These are phyloP conservation scores for Leucophenga maculata DNA, from an alignment of 2,888 invertebrate genomes.

Conservation along the genomic window DNA sequence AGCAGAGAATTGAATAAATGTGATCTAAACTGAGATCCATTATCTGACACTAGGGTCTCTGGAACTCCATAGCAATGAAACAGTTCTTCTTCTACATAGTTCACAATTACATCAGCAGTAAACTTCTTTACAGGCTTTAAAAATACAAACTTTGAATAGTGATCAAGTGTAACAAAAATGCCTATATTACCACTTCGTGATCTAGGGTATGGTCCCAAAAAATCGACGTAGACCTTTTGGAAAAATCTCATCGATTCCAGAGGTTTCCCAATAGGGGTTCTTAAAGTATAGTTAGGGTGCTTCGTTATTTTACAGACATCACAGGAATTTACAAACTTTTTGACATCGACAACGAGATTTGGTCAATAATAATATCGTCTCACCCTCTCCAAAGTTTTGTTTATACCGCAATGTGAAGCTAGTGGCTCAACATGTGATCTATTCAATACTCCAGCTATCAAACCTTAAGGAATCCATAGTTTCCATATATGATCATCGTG, in stretches of 20 bases:
- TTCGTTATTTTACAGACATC: background rate
- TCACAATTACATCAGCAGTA: background rate
- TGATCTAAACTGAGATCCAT: background rate
- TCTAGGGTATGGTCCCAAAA: background rate
- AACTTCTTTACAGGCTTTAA: background rate
- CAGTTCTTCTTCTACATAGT: background rate
- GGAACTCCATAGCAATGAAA: background rate
- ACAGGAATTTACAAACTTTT: background rate
- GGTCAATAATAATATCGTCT: slow-evolving; percentile 9
- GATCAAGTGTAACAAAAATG: too few species aligned
- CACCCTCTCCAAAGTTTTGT: background rate
- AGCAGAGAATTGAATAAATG: background rate
- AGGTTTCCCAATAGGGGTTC: too few species aligned
- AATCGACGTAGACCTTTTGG: background rate
- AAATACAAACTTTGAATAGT: too few species aligned
- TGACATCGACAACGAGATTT: background rate
- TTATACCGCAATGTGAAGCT: slow-evolving; percentile 17
- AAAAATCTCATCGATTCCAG: background rate
- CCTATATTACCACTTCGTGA: background rate
- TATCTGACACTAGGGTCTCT: background rate
- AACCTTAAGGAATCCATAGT: slow-evolving; percentile 21
- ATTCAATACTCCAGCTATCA: background rate
- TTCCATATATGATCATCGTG: slow-evolving; percentile 31
- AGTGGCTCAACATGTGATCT: slow-evolving; percentile 16
- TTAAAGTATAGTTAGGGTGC: too few species aligned